Evolutionary conservation across 1,140 invertebrate species (phyloP).

Genomic region (Bombus haemorrhoidalis): DNA sequence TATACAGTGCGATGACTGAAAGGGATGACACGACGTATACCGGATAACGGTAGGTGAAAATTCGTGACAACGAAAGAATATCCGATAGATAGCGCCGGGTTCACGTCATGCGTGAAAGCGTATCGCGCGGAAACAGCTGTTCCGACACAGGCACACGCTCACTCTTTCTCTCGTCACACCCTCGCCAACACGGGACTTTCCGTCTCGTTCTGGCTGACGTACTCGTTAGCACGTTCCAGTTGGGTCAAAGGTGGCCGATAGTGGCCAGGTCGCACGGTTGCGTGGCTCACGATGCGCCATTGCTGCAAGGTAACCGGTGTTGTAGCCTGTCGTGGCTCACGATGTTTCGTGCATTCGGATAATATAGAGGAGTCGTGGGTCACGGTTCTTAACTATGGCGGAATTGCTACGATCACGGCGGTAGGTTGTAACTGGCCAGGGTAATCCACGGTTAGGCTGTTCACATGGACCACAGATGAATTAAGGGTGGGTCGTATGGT

Average conservation of each 20-base stretch:
- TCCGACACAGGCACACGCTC: not conserved
- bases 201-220: not conserved
- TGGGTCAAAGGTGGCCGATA: not conserved
- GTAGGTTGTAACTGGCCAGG: not conserved
- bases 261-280: not conserved
- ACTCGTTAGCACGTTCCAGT: not conserved
- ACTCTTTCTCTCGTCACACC: not conserved
- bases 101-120: conserved; percentile 4
- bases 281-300: not conserved
- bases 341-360: not conserved
- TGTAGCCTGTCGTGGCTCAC: not conserved
- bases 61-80: conserved; percentile 22
- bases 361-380: not conserved
- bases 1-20: not conserved
- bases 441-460: not conserved
- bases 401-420: not conserved
- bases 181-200: not conserved
- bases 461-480: not conserved
- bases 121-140: conserved; percentile 34
- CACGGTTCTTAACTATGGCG: not conserved
- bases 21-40: not conserved
- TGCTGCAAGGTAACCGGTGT: not conserved
- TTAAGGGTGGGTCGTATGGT: not conserved
- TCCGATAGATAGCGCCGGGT: conserved; percentile 1
- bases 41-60: conserved; percentile 1